These are phyloP conservation scores for Drosophila neonasuta DNA, from an alignment of 2,888 invertebrate genomes.

Conservation along the genomic window DNA sequence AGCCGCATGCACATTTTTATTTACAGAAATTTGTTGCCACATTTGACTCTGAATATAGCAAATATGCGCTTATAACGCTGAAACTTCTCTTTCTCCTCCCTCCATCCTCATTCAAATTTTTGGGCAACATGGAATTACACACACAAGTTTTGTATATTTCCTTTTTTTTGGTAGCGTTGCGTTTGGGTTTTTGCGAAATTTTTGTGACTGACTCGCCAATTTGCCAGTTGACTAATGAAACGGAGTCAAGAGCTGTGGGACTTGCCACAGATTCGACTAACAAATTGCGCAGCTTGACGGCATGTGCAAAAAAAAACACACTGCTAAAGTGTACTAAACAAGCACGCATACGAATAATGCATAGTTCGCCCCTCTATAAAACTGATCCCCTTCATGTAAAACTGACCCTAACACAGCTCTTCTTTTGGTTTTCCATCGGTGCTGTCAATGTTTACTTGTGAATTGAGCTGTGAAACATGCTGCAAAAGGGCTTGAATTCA, in stretches of 20 bases:
- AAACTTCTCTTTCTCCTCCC: background rate
- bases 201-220: slow-evolving; percentile 17
- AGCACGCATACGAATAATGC: background rate
- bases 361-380: background rate
- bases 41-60: slow-evolving; percentile 25
- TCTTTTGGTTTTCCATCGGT: background rate
- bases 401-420: background rate
- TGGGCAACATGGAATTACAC: slow-evolving; percentile 4
- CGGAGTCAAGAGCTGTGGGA: slow-evolving; percentile 12
- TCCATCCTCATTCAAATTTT: background rate
- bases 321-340: background rate
- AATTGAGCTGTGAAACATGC: background rate
- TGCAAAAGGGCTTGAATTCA: too few relatives aligned
- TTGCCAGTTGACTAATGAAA: slow-evolving; percentile 17
- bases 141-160: background rate
- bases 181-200: background rate
- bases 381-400: background rate
- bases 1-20: slow-evolving; percentile 59
- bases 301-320: background rate
- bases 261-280: slow-evolving; percentile 16
- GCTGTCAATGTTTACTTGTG: background rate
- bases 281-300: slow-evolving; percentile 10
- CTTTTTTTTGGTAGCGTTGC: background rate
- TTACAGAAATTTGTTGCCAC: slow-evolving; percentile 56
- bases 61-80: slow-evolving; percentile 7